Evolutionary conservation across 2,888 invertebrate genomes (phyloP), one percentile per base, ranked within the genome.

Genomic region (Isotomurus palustris): DNA sequence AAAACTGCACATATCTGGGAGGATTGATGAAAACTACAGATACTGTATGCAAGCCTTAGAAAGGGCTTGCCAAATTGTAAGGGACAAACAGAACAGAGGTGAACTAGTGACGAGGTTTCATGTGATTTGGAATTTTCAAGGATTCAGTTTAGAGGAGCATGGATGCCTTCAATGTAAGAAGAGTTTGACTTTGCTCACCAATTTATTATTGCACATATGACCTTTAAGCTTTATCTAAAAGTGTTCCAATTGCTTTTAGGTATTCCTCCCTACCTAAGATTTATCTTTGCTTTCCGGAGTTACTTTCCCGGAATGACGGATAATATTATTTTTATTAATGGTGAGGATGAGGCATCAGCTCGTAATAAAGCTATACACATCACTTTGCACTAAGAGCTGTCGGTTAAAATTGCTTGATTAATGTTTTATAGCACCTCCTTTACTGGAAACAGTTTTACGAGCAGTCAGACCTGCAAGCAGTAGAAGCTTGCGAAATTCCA

Each of bases 271-370:
- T 49, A 49, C 19, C 35, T 49, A 24, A 49, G 22, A 5, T 50
- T 50, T 22, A 25, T 38, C 4, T 24, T 10, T 6, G 40, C 36
- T 22, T 38, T 50, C 14, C 50, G 40, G 40, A 50, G 25, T 8
- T 40, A 50, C 38, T 50, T 19, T 22, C 50, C 50, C 17, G 50
- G 27, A n/a, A 36, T 50, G 36, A 19, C 27, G 4, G 50, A 50
- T 19, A 50, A 50, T 38, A 12, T 50, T 6, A 38, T 50, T 22
- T 38, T 50, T 22, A 36, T 50, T n/a, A 50, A 50, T 38, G 40
- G 50, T 38, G 35, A n/a, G 47, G 8, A 47, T 32, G 8, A 32
- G 8, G 10, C 12, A 32, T 32, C 32, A 10, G 8, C 32, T 10
- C 8, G 32, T 32, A 10, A 32, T 32, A 14, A 14, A 32, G 32